Base-by-base conservation (phyloP, 2,113 vertebrate species). In the Pangasianodon gigas region DNA sequence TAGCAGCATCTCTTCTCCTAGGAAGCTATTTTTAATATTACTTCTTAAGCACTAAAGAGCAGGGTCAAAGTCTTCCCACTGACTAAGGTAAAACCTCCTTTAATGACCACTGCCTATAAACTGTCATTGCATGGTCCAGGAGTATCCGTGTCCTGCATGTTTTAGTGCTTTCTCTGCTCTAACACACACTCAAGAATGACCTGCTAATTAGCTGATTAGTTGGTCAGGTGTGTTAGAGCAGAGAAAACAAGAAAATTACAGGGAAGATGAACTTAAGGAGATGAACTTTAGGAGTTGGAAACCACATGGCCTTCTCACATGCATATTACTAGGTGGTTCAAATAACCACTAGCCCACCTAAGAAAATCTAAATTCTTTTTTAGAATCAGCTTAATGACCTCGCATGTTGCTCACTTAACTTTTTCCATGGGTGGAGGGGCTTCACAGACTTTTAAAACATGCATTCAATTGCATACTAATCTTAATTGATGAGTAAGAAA, bases 201-300 rank as follows among this genome's bases (percentile, higher is more conserved):
- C 14, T 82, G 79, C 4, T 83, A 83, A 58, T 14, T 84, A 44
- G 37, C 37, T 46, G 37, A 84, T 62, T 84, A 46, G 11, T 16
- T 84, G 56, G 3, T 29, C 82, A 16, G 37, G 32, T 84, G 54
- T 84, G 7, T 44, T 11, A 26, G 56, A 60, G 29, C 79, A 82
- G 79, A 81, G 79, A 82, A 82, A 82, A 54, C 79, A 82, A 84
- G 37, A 46, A 84, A 46, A 84, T 84, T 84, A 62, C 82, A 84
- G 82, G 82, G 82, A 62, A 44, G 37, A 44, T 84, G 56, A 56
- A 82, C n/a, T 37, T 82, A 11, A 46, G 19, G 6, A 37, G 32
- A 41, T 74, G 21, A 21, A 6, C 19, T 74, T 74, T 21, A 82
- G 14, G 51, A 83, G 54, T 0, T 83, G 32, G 54, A 10, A 60